Percentiles rank a stretch among this genome's conserved stretches.
Conservation (phyloP, 2,888 invertebrate species). For the Dione juno region DNA sequence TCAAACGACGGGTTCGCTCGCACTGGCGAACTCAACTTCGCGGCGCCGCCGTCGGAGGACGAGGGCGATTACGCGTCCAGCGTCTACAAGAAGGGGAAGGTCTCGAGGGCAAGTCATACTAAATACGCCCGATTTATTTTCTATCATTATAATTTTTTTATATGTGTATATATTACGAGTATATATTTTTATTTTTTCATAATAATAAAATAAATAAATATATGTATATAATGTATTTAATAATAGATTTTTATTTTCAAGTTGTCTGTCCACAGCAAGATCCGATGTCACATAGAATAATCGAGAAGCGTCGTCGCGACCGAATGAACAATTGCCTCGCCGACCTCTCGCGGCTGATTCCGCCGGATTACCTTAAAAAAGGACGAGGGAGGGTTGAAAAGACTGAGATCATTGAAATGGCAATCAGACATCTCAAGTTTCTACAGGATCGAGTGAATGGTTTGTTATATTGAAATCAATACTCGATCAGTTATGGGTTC, state of each 20-base stretch:
- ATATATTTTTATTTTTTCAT: not conserved
- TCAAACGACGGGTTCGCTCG: slow-evolving; percentile 80
- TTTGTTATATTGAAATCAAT: slow-evolving; percentile 54
- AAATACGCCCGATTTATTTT: slow-evolving; percentile 70
- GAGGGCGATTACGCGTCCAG: slow-evolving; percentile 88
- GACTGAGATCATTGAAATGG: slow-evolving; percentile 99
- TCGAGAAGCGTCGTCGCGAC: slow-evolving; percentile 96
- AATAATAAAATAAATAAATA: too few species aligned
- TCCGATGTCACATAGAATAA: slow-evolving; percentile 98
- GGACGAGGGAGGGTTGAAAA: slow-evolving; percentile 98
- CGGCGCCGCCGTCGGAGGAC: slow-evolving; percentile 87
- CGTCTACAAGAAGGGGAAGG: slow-evolving; percentile 88
- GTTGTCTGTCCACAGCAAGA: slow-evolving; percentile 87
- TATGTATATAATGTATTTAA: too few species aligned
- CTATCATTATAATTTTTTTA: slow-evolving; percentile 42
- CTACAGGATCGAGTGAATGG: slow-evolving; percentile 87
- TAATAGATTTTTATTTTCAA: slow-evolving; percentile 17
- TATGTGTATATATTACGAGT: too few species aligned
- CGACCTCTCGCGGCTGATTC: slow-evolving; percentile 95
- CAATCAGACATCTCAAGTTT: slow-evolving; percentile 96
- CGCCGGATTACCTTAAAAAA: slow-evolving; percentile 96
- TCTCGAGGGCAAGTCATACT: slow-evolving; percentile 83
- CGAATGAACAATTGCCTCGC: slow-evolving; percentile 99
- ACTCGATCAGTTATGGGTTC: not conserved
- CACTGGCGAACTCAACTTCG: slow-evolving; percentile 85